Percentiles rank a stretch among this genome's conserved stretches.
phyloP scores from a whole-genome alignment of 2,113 vertebrate genomes.

The Tragelaphus imberbis region DNA sequence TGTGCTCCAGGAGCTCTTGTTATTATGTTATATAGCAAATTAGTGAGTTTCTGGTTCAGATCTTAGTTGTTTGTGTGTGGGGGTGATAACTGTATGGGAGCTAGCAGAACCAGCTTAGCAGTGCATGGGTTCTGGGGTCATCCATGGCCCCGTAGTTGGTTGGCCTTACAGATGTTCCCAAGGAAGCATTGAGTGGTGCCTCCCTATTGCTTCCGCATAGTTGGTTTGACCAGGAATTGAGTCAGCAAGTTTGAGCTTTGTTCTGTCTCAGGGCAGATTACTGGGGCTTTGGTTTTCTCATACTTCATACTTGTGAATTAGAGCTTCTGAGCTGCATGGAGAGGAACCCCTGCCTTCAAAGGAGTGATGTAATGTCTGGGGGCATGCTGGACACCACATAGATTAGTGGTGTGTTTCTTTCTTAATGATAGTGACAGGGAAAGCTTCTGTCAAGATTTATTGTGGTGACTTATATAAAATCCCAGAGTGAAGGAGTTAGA shows the following conservation, averaged over 20 bases:
- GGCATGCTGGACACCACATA: not conserved
- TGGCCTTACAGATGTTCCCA: not conserved
- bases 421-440: not conserved
- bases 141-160: accelerated
- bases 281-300: not conserved
- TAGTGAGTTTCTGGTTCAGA: not conserved
- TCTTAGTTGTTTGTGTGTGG: not conserved
- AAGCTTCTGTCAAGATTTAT: not conserved
- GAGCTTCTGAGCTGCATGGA: not conserved
- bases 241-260: not conserved
- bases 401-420: not conserved
- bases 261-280: not conserved
- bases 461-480: not conserved
- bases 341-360: not conserved
- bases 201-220: not conserved
- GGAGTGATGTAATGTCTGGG: slow-evolving; percentile 1
- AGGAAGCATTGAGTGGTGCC: not conserved
- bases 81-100: not conserved
- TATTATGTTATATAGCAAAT: not conserved
- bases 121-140: not conserved
- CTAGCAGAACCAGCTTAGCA: not conserved
- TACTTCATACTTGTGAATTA: not conserved
- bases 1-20: not conserved
- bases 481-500: not conserved
- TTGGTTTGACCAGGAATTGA: not conserved